Evolutionary conservation across 1,140 invertebrate species (phyloP), one percentile per base, ranked within the genome.

Genomic region (Pogonus chalceus): DNA sequence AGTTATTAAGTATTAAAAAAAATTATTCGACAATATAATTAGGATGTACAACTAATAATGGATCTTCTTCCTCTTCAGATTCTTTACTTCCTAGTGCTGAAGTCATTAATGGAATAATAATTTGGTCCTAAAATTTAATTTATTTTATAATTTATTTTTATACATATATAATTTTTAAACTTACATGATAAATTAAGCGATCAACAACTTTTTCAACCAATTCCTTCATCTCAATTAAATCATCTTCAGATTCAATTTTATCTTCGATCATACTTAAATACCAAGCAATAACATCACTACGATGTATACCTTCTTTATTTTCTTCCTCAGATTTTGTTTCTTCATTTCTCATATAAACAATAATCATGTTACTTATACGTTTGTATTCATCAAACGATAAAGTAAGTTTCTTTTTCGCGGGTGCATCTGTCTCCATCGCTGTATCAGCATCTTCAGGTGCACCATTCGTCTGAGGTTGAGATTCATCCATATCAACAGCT

Each of bases 301-400:
- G 83, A 55, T 77, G 80, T 57, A 93, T 79, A 10, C 91, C 91
- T 37, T 75, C 70, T 39, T 71, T 72, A 35, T 73, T 64, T 16
- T 60, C 68, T 72, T 82, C 79, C 65, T 86, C 79, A 7, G 76
- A 72, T 50, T 78, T 78, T 0, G 75, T 73, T 69, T 98, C 95
- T 65, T 90, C 83, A 63, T 79, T 81, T 60, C 90, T 80, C 83
- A 99, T 90, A 66, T 93, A 84, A 39, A 90, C 74, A 2, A 97
- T 81, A 35, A 99, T 75, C 76, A 97, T 85, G 62, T 96, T 94
- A 35, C 92, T 90, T 22, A 99, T 76, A 54, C 83, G 81, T 69
- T 91, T 95, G 72, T 98, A 99, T 47, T 96, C 87, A 58, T 98
- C 94, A 69, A 92, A 98, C 0, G 88, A 84, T n/a, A 98, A 68